Evolutionary conservation across 2,888 invertebrate species (phyloP).

Genomic region (Diachrysia chrysitis): DNA sequence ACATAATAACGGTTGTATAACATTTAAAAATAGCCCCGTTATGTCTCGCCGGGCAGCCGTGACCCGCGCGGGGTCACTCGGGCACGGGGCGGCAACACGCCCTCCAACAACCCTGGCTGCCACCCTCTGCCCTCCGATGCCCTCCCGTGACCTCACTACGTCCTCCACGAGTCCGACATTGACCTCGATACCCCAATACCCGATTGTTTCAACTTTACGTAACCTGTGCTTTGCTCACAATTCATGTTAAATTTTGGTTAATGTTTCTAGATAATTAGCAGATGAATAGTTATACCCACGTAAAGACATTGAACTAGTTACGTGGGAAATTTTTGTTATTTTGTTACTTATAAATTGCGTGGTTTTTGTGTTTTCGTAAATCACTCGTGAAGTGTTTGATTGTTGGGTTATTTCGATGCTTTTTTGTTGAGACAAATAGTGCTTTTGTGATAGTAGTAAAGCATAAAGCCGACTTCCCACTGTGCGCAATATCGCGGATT

Average conservation of each 20-base stretch:
- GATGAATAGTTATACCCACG: constrained; percentile 47
- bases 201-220: constrained; percentile 48
- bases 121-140: constrained; percentile 47
- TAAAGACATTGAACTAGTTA: constrained; percentile 60
- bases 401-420: not conserved
- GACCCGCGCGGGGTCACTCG: constrained; percentile 59
- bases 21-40: constrained; percentile 38
- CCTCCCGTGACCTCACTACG: constrained; percentile 43
- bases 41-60: constrained; percentile 31
- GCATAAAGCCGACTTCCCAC: too few relatives aligned
- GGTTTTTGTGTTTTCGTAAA: constrained; percentile 14
- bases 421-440: not conserved
- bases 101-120: constrained; percentile 41
- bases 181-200: constrained; percentile 58
- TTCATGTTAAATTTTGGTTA: constrained; percentile 27
- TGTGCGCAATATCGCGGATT: too few relatives aligned
- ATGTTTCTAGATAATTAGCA: constrained; percentile 47
- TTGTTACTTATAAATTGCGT: constrained; percentile 13
- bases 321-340: constrained; percentile 54
- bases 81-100: constrained; percentile 51
- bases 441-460: not conserved
- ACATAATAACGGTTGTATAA: not conserved
- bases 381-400: not conserved
- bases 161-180: constrained; percentile 57
- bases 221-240: constrained; percentile 16